Evolutionary conservation across 2,888 invertebrate genomes (phyloP).

Genomic region (Macrophya annulata): DNA sequence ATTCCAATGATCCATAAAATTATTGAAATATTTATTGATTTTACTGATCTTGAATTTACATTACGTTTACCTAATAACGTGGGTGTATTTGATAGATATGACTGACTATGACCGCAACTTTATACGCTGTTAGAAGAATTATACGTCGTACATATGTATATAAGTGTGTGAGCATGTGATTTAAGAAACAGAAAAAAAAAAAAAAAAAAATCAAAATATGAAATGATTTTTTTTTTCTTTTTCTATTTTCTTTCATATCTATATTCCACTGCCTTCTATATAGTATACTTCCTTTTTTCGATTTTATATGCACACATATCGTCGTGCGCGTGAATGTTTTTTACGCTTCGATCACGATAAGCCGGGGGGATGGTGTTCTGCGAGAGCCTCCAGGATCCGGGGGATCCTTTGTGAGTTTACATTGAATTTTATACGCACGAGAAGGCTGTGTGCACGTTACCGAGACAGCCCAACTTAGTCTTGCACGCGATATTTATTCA

Average conservation of each 20-base stretch:
- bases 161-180: neutral
- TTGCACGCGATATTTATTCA: slow-evolving; percentile 31
- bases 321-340: slow-evolving; percentile 38
- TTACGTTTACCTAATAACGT: neutral
- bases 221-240: neutral
- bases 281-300: neutral
- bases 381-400: neutral
- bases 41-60: neutral
- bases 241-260: neutral
- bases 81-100: neutral
- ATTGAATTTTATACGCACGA: slow-evolving; percentile 50
- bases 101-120: slow-evolving; percentile 6
- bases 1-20: neutral
- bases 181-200: neutral
- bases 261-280: neutral
- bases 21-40: neutral
- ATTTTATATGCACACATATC: neutral
- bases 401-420: slow-evolving; percentile 48
- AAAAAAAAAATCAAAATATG: too few relatives aligned
- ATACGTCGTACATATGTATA: neutral
- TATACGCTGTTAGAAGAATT: neutral
- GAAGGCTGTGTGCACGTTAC: slow-evolving; percentile 17
- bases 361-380: slow-evolving; percentile 13
- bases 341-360: slow-evolving; percentile 49
- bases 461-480: slow-evolving; percentile 14